A percentile compares a stretch with the other conserved stretches of the same genome.
Evolutionary conservation across 2,888 invertebrate species (phyloP).

Genomic region (Achlya flavicornis): DNA sequence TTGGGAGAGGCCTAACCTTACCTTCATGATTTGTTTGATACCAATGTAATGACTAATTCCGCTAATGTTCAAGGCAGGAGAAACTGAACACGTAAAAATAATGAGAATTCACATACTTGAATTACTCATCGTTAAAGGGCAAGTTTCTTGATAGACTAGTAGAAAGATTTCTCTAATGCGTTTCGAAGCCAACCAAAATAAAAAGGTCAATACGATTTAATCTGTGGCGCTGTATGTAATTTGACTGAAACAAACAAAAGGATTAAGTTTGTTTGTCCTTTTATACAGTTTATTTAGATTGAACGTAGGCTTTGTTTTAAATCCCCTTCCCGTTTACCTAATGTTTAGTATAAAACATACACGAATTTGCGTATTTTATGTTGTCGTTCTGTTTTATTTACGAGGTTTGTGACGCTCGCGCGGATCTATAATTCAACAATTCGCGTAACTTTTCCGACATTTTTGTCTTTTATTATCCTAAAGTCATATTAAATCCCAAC

Average conservation of each 20-base stretch:
- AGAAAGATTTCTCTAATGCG: not conserved
- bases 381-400: conserved; percentile 4
- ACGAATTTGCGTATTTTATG: conserved; percentile 1
- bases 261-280: conserved; percentile 13
- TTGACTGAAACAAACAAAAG: conserved; percentile 11
- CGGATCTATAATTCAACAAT: conserved; percentile 4
- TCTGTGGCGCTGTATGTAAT: conserved; percentile 9
- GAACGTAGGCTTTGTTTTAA: conserved; percentile 11
- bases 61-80: conserved; percentile 3
- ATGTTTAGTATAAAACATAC: not conserved
- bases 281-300: conserved; percentile 13
- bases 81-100: not conserved
- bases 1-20: not conserved
- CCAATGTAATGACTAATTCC: not conserved
- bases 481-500: conserved; percentile 9
- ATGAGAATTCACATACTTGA: not conserved
- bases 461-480: conserved; percentile 4
- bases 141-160: not conserved
- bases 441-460: conserved; percentile 8
- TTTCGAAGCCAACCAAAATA: not conserved
- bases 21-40: not conserved
- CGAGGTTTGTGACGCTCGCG: conserved; percentile 7
- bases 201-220: conserved; percentile 12
- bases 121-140: not conserved
- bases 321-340: conserved; percentile 6